A percentile compares a stretch with the other conserved stretches of the same genome.
Evolutionary conservation across 2,888 invertebrate genomes (phyloP).

Genomic region (Caenorhabditis doughertyi): DNA sequence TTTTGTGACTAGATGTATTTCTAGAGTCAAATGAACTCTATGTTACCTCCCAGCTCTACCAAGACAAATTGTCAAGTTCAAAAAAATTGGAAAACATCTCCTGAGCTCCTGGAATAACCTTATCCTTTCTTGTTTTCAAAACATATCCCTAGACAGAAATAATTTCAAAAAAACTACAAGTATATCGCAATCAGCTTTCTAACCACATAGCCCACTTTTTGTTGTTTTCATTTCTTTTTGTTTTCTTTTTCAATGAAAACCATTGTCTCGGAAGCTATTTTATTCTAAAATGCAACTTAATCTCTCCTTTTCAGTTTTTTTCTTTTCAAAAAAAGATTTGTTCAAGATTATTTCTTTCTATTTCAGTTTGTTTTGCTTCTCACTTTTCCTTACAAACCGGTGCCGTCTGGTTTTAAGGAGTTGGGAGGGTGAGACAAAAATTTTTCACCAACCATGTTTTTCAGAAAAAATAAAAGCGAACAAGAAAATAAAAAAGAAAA

Average conservation of each 20-base stretch:
- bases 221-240: neutral
- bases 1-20: no score
- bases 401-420: conserved; percentile 17
- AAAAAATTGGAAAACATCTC: no score
- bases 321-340: neutral
- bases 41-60: no score
- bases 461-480: conserved; percentile 18
- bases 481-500: conserved; percentile 9
- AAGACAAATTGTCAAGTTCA: no score
- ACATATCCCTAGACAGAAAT: neutral
- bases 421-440: neutral
- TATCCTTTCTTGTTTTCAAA: neutral
- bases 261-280: neutral
- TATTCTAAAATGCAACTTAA: conserved; percentile 20
- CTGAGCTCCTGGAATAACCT: no score
- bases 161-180: conserved; percentile 4
- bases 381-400: conserved; percentile 37
- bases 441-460: conserved; percentile 13
- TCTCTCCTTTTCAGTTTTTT: neutral
- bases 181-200: neutral
- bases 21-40: no score
- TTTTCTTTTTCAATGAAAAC: neutral
- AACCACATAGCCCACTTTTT: neutral
- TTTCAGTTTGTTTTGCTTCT: conserved; percentile 37
- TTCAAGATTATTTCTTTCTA: conserved; percentile 30